Base-by-base conservation (phyloP, 2,797 vertebrate genomes). In the Coregonus suidteri region DNA sequence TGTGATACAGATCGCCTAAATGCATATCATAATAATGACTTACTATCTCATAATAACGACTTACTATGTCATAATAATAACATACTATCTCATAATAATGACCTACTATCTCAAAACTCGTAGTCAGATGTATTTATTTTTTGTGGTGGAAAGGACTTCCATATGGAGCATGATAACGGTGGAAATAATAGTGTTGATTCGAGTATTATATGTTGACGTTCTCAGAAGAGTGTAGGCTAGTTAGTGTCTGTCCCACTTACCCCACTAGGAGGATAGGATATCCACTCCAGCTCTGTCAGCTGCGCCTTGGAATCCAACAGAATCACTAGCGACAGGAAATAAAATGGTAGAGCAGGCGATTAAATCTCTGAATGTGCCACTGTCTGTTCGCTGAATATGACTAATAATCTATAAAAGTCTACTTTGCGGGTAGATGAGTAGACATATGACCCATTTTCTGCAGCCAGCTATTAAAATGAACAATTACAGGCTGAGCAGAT, bases 241-340 rank as follows among this genome's bases (percentile, higher is more conserved):
- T 6, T n/a, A n/a, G 31, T 59, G 34, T 47, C 41, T 9, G 41
- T 67, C 30, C 65, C 80, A 92, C 97, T 94, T 96, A 99, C 98
- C 95, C 98, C 98, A 90, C 95, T 98, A 86, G 98, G 95, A 93
- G 98, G 98, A 94, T 96, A 98, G 79, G 98, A 98, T 94, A 99
- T 97, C 98, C 98, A 99, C 94, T 99, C 98, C 93, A 99, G 91
- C 77, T 99, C 98, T 91, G 98, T 99, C 93, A 99, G 98, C 94
- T 99, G 98, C 93, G 97, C 97, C 97, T 99, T 99, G 87, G 98
- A 99, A 93, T 99, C 98, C 96, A 99, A 91, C 88, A 99, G 94
- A 92, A 97, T 95, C 94, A 99, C 98, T 99, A 89, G 41, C 94
- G 95, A 93, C 88, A 88, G 89, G 88, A 81, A 88, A 88, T 76